Conservation (phyloP, 2,888 invertebrate species). For the Plagodis dolabraria region DNA sequence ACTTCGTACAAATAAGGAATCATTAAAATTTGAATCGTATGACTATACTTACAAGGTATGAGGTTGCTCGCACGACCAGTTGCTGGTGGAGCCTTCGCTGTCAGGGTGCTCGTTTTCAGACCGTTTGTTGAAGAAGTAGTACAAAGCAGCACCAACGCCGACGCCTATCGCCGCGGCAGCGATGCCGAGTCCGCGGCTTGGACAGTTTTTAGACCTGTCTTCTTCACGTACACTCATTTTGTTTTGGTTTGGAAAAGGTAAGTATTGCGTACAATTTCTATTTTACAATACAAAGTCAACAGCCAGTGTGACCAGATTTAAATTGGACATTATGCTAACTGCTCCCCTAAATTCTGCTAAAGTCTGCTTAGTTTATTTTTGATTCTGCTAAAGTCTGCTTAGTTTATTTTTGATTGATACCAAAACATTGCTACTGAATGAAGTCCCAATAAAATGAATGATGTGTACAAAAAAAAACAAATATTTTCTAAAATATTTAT, state of each 20-base stretch:
- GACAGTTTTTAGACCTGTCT: conserved; percentile 62
- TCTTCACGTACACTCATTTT: conserved; percentile 73
- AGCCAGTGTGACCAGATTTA: no score
- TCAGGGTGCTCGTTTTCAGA: conserved; percentile 54
- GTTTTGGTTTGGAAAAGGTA: conserved; percentile 10
- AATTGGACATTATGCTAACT: no score
- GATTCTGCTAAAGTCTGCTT: no score
- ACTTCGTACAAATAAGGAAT: no score
- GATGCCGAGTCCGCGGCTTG: conserved; percentile 69
- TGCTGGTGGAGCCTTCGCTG: conserved; percentile 59
- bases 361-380: no score
- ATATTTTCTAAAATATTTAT: no score
- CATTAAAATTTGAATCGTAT: no score
- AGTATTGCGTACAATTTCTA: neutral
- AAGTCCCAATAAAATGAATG: no score
- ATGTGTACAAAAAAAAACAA: no score
- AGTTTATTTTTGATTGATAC: no score
- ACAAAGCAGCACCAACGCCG: conserved; percentile 75
- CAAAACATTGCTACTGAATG: no score
- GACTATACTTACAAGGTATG: conserved; percentile 55
- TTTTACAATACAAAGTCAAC: conserved; percentile 6
- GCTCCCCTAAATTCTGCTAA: no score
- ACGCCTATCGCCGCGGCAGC: conserved; percentile 76
- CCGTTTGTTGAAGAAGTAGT: conserved; percentile 72
- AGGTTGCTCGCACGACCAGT: conserved; percentile 56